These are phyloP conservation scores for Leucophenga maculata DNA, from an alignment of 2,888 invertebrate genomes.

Conservation along the genomic window DNA sequence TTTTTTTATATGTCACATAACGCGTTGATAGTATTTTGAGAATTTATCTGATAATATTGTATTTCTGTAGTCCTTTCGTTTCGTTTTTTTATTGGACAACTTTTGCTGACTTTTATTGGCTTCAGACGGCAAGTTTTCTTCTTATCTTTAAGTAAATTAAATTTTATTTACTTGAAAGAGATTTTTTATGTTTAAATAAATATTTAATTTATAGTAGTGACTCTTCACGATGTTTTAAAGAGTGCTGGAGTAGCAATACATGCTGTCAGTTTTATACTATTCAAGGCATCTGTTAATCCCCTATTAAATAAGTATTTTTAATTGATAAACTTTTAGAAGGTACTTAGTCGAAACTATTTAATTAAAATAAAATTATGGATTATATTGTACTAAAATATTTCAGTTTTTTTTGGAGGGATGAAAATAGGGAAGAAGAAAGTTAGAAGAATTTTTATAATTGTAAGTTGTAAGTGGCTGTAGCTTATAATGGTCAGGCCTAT, in stretches of 20 bases:
- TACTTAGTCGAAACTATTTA: no score
- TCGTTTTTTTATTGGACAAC: constrained; percentile 5
- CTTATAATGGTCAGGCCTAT: no score
- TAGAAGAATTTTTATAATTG: no score
- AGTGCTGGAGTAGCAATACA: background rate
- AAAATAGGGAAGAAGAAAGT: no score
- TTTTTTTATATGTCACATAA: background rate
- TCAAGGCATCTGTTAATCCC: no score
- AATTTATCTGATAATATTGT: constrained; percentile 19
- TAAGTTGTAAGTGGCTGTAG: no score
- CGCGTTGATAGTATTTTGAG: constrained; percentile 16
- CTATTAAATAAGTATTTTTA: no score
- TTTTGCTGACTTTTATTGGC: constrained; percentile 29
- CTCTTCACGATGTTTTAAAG: background rate
- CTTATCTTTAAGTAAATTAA: constrained; percentile 39
- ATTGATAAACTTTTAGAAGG: no score
- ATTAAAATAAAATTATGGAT: no score
- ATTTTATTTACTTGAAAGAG: constrained; percentile 33
- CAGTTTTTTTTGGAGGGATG: no score
- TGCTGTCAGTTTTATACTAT: background rate
- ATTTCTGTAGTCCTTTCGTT: background rate
- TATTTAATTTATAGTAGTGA: constrained; percentile 11
- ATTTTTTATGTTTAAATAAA: background rate
- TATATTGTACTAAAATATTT: no score
- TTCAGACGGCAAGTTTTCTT: constrained; percentile 22